These are phyloP conservation scores for Lindbergichthys nudifrons DNA, from an alignment of 2,797 vertebrate genomes.

Conservation along the genomic window DNA sequence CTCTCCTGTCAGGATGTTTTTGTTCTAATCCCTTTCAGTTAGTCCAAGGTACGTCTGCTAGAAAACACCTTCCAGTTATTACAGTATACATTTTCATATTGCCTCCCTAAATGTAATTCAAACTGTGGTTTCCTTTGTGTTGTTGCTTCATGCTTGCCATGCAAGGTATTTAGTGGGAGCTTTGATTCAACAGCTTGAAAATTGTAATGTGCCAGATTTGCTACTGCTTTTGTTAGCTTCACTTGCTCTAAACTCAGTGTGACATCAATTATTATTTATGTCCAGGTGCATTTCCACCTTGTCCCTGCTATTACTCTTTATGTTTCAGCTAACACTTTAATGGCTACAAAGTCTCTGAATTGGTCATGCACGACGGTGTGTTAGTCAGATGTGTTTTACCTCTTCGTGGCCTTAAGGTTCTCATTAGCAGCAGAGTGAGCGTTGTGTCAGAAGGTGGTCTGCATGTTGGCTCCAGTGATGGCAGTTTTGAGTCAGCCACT, in stretches of 20 bases:
- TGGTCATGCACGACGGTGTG: slow-evolving; percentile 70
- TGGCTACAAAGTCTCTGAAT: slow-evolving; percentile 58
- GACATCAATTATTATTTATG: slow-evolving; percentile 68
- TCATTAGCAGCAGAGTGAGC: slow-evolving; percentile 70
- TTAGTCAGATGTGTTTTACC: slow-evolving; percentile 71
- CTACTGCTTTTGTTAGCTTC: slow-evolving; percentile 61
- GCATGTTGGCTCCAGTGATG: slow-evolving; percentile 44
- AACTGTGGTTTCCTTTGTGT: slow-evolving; percentile 68
- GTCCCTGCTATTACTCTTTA: slow-evolving; percentile 60
- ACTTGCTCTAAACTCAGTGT: slow-evolving; percentile 57
- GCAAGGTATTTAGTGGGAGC: slow-evolving; percentile 68
- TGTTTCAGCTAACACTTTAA: slow-evolving; percentile 62
- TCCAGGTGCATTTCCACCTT: slow-evolving; percentile 68
- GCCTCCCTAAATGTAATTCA: slow-evolving; percentile 72
- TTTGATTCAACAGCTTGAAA: slow-evolving; percentile 69
- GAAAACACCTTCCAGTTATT: slow-evolving; percentile 72
- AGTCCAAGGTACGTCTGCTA: slow-evolving; percentile 61
- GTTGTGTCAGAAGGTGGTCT: slow-evolving; percentile 75
- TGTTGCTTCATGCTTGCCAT: slow-evolving; percentile 60
- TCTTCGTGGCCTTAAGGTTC: slow-evolving; percentile 71
- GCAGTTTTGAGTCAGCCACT: slow-evolving; percentile 59
- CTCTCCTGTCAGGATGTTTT: slow-evolving; percentile 75
- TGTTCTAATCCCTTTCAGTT: slow-evolving; percentile 66
- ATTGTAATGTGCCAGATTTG: slow-evolving; percentile 49
- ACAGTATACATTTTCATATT: slow-evolving; percentile 75